Evolutionary conservation across 2,888 invertebrate genomes (phyloP).

Genomic region (Reticulitermes lucifugus): DNA sequence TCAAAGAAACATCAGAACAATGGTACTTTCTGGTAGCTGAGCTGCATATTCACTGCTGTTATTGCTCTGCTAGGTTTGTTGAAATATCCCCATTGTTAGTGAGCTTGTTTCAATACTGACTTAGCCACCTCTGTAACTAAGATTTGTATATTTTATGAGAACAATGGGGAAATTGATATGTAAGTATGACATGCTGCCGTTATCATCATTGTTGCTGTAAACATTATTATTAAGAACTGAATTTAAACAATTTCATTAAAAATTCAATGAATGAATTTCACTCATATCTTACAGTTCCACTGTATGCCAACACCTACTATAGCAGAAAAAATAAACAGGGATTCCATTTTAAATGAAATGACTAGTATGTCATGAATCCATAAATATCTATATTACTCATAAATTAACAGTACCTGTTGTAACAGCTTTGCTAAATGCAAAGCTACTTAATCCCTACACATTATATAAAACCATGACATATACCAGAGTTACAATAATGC

Average conservation of each 20-base stretch:
- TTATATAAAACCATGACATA: constrained; percentile 5
- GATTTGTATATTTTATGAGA: neutral
- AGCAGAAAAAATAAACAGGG: neutral
- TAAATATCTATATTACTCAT: neutral
- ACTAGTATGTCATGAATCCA: neutral
- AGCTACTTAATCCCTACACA: neutral
- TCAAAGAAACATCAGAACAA: constrained; percentile 6
- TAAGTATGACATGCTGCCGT: constrained; percentile 24
- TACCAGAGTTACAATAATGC: neutral
- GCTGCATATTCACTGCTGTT: constrained; percentile 39
- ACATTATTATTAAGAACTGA: constrained; percentile 13
- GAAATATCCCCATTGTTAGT: constrained; percentile 31
- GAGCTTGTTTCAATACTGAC: constrained; percentile 24
- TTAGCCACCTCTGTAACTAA: neutral
- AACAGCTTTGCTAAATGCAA: too few species aligned
- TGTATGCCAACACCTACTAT: constrained; percentile 25
- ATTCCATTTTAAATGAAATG: neutral
- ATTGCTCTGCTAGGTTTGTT: constrained; percentile 45
- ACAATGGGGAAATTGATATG: constrained; percentile 36
- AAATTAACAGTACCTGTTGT: neutral
- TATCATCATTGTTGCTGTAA: constrained; percentile 11
- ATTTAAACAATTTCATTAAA: constrained; percentile 17
- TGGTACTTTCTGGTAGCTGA: neutral
- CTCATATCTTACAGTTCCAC: neutral
- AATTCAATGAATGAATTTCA: constrained; percentile 1